Evolutionary conservation across 2,113 vertebrate genomes (phyloP).

Genomic region (Pleuronectes platessa): DNA sequence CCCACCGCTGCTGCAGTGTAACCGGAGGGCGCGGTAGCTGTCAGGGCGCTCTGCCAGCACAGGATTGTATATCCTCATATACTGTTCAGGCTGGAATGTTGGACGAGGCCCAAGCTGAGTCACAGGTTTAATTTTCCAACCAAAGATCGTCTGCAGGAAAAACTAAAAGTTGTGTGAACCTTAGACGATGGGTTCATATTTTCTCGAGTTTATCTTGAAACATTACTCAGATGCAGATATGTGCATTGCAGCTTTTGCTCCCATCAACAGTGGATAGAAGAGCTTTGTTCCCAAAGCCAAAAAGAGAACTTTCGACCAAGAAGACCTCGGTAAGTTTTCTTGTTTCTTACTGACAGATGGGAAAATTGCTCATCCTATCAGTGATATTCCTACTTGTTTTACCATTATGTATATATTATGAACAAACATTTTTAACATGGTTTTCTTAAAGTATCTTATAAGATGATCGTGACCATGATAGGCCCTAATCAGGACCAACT

Average conservation of each 20-base stretch:
- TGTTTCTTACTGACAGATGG: too few relatives aligned
- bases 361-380: too few relatives aligned
- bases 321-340: too few relatives aligned
- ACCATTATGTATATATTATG: too few relatives aligned
- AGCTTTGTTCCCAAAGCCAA: background rate
- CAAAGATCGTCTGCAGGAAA: conserved; percentile 7
- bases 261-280: background rate
- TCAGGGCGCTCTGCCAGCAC: conserved; percentile 28
- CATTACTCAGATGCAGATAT: background rate
- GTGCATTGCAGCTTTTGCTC: background rate
- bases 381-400: too few relatives aligned
- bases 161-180: conserved; percentile 16
- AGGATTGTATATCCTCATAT: conserved; percentile 37
- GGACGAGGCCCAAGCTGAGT: conserved; percentile 41
- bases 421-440: too few relatives aligned
- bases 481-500: background rate
- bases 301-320: too few relatives aligned
- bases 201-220: background rate
- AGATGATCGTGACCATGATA: too few relatives aligned
- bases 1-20: conserved; percentile 38
- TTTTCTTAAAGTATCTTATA: too few relatives aligned
- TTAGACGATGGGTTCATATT: background rate
- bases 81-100: conserved; percentile 39
- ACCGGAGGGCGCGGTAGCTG: conserved; percentile 23
- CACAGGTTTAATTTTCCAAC: conserved; percentile 25